Evolutionary conservation across 2,888 invertebrate species (phyloP).

Genomic region (Drosophila formosana): DNA sequence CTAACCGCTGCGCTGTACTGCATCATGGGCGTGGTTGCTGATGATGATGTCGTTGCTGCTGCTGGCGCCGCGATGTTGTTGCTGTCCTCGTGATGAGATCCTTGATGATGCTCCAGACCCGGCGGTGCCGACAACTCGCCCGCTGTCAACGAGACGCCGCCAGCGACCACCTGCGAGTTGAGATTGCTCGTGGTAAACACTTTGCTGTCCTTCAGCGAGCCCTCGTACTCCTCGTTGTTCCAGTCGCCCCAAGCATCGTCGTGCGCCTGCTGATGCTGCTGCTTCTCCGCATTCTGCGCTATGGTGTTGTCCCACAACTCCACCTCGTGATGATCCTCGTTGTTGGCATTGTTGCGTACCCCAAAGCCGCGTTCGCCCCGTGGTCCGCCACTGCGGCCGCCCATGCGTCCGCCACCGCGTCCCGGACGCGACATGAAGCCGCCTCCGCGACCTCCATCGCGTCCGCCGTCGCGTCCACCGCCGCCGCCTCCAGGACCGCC

Average conservation of each 20-base stretch:
- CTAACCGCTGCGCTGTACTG: slow-evolving; percentile 83
- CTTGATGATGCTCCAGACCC: slow-evolving; percentile 85
- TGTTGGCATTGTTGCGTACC: slow-evolving; percentile 79
- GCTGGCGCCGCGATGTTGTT: slow-evolving; percentile 62
- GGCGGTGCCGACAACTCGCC: slow-evolving; percentile 85
- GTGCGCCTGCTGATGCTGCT: slow-evolving; percentile 82
- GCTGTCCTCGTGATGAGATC: slow-evolving; percentile 81
- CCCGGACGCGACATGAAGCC: slow-evolving; percentile 74
- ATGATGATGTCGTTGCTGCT: slow-evolving; percentile 20
- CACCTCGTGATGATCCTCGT: slow-evolving; percentile 85
- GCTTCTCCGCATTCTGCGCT: slow-evolving; percentile 84
- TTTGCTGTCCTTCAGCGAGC: slow-evolving; percentile 96
- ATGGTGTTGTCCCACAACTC: slow-evolving; percentile 88
- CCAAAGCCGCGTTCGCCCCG: slow-evolving; percentile 82
- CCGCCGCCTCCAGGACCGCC: slow-evolving; percentile 62
- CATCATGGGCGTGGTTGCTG: slow-evolving; percentile 78
- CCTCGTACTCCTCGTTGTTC: slow-evolving; percentile 98
- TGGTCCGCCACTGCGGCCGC: slow-evolving; percentile 86
- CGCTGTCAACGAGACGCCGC: slow-evolving; percentile 82
- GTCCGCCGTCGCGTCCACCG: slow-evolving; percentile 40
- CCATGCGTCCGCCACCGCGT: slow-evolving; percentile 85
- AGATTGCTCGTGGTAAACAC: slow-evolving; percentile 92
- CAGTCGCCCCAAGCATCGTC: slow-evolving; percentile 89
- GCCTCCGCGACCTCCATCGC: slow-evolving; percentile 75
- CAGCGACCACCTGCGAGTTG: slow-evolving; percentile 77